Evolutionary conservation across 2,888 invertebrate species (phyloP).

Genomic region (Drosophila acutilabella): DNA sequence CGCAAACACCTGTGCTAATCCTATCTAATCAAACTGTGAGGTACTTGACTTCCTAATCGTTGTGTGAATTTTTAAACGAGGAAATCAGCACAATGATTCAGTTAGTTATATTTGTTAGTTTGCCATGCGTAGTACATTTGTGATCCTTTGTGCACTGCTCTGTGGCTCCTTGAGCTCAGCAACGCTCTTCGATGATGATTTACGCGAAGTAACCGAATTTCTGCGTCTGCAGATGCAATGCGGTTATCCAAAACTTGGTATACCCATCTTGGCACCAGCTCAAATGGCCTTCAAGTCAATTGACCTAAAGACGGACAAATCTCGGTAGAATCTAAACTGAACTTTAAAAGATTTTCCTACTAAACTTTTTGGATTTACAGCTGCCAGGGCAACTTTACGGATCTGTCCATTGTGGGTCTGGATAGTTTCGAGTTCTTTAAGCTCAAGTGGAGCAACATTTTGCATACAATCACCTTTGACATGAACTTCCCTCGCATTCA

Average conservation of each 20-base stretch:
- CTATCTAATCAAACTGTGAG: conserved; percentile 58
- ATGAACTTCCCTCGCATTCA: conserved; percentile 72
- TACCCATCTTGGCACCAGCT: conserved; percentile 80
- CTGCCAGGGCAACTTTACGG: conserved; percentile 68
- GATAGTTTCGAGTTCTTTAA: conserved; percentile 74
- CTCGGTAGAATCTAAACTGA: conserved; percentile 55
- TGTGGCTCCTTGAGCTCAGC: conserved; percentile 49
- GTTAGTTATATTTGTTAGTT: conserved; percentile 28
- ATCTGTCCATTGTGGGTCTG: conserved; percentile 71
- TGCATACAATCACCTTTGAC: conserved; percentile 75
- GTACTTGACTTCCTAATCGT: conserved; percentile 54
- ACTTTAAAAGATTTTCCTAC: neutral
- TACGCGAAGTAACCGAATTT: conserved; percentile 78
- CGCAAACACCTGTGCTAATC: conserved; percentile 42
- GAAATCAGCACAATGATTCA: neutral
- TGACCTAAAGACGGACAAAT: conserved; percentile 29
- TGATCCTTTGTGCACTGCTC: conserved; percentile 40
- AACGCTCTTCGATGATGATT: conserved; percentile 76
- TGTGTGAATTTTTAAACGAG: conserved; percentile 2
- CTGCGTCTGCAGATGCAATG: conserved; percentile 82
- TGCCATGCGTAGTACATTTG: conserved; percentile 51
- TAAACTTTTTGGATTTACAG: conserved; percentile 34
- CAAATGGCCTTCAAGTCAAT: conserved; percentile 56
- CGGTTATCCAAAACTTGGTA: conserved; percentile 72
- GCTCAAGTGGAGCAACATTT: conserved; percentile 70